Evolutionary conservation across 2,797 vertebrate genomes (phyloP).

Genomic region (Scomberomorus guttatus): DNA sequence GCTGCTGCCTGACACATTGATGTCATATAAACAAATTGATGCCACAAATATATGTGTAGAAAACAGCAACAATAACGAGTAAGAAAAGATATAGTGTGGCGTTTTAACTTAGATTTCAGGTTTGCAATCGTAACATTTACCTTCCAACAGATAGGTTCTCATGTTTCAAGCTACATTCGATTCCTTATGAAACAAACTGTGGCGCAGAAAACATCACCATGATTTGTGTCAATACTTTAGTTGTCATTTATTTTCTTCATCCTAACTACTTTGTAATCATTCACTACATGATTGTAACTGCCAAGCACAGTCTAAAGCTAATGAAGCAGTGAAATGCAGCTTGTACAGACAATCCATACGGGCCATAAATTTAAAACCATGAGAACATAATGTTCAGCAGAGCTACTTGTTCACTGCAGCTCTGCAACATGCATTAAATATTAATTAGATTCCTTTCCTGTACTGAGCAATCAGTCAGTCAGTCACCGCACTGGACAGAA

Average conservation of each 20-base stretch:
- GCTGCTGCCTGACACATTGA: neutral
- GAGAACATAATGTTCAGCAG: conserved; percentile 56
- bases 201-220: neutral
- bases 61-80: neutral
- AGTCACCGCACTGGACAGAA: conserved; percentile 15
- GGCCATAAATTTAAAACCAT: conserved; percentile 43
- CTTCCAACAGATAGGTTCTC: neutral
- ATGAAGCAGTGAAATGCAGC: conserved; percentile 1
- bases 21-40: too few relatives aligned
- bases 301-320: conserved; percentile 4
- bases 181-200: neutral
- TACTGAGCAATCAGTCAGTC: conserved; percentile 25
- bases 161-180: neutral
- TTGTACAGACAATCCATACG: neutral
- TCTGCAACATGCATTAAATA: conserved; percentile 78
- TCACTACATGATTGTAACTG: neutral
- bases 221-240: neutral
- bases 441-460: conserved; percentile 65
- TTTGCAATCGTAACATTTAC: neutral
- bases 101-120: neutral
- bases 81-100: neutral
- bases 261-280: neutral
- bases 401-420: conserved; percentile 51
- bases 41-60: neutral
- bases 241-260: neutral